These are phyloP conservation scores for Dasypus novemcinctus DNA, from an alignment of 2,113 vertebrate genomes.

Conservation along the genomic window DNA sequence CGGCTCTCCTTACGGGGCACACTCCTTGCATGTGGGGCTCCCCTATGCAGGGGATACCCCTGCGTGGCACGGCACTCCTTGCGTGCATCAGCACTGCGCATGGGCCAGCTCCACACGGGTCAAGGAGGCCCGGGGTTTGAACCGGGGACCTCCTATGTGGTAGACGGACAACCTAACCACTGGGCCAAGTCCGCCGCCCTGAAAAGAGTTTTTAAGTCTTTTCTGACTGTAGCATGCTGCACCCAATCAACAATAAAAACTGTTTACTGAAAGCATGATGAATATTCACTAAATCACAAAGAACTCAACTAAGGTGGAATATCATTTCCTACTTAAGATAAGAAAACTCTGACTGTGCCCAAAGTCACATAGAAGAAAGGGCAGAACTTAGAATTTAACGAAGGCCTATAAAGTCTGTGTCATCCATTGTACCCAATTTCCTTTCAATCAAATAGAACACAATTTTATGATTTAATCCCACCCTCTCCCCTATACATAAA, in stretches of 20 bases:
- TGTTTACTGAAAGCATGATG: not conserved
- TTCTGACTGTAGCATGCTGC: not conserved
- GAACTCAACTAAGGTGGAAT: not conserved
- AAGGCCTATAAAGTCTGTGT: not conserved
- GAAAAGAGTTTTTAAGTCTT: not conserved
- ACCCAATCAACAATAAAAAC: not conserved
- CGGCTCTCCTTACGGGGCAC: too few relatives aligned
- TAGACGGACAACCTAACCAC: too few relatives aligned
- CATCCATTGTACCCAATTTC: not conserved
- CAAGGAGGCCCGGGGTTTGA: too few relatives aligned
- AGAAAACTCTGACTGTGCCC: not conserved
- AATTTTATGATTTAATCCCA: not conserved
- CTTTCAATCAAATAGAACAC: not conserved
- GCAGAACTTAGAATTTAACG: not conserved
- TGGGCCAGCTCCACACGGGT: too few relatives aligned
- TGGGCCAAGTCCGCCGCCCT: too few relatives aligned
- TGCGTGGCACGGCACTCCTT: too few relatives aligned
- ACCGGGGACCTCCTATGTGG: too few relatives aligned
- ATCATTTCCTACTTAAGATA: not conserved
- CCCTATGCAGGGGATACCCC: too few relatives aligned
- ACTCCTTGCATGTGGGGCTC: too few relatives aligned
- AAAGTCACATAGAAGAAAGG: not conserved
- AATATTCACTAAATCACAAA: not conserved
- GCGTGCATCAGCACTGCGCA: too few relatives aligned
- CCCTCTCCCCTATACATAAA: not conserved